These are phyloP conservation scores for Magallana gigas DNA, from an alignment of 1,140 invertebrate species.

Conservation along the genomic window DNA sequence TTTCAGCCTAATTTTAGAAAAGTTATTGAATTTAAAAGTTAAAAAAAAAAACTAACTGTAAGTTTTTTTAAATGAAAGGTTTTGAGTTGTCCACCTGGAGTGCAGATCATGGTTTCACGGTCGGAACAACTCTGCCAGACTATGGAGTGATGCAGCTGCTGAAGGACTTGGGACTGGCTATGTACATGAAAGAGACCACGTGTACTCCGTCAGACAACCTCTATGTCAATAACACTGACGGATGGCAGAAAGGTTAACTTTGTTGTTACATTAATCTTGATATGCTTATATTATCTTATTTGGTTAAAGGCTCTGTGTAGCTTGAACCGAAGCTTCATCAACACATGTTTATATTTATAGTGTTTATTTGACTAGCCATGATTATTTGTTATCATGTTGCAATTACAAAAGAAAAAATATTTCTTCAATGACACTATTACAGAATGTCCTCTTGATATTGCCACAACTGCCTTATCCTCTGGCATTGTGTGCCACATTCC, in stretches of 20 bases:
- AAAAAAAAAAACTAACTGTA: too few species aligned
- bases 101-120: background rate
- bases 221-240: background rate
- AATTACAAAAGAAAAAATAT: too few species aligned
- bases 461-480: constrained; percentile 35
- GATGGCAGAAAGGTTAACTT: constrained; percentile 17
- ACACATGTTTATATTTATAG: too few species aligned
- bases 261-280: too few species aligned
- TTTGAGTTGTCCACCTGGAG: constrained; percentile 45
- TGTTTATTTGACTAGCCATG: too few species aligned
- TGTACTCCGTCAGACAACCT: constrained; percentile 16
- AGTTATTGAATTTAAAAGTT: background rate
- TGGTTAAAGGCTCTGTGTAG: too few species aligned
- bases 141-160: constrained; percentile 16
- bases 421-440: background rate
- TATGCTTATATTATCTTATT: too few species aligned
- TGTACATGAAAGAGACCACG: constrained; percentile 25
- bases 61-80: background rate
- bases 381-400: too few species aligned
- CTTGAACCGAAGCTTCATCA: too few species aligned
- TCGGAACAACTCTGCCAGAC: background rate
- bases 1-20: too few species aligned
- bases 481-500: constrained; percentile 42
- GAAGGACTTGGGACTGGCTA: constrained; percentile 37
- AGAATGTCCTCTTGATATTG: constrained; percentile 41